Evolutionary conservation across 2,888 invertebrate genomes (phyloP).

Genomic region (Osmoderma eremita): DNA sequence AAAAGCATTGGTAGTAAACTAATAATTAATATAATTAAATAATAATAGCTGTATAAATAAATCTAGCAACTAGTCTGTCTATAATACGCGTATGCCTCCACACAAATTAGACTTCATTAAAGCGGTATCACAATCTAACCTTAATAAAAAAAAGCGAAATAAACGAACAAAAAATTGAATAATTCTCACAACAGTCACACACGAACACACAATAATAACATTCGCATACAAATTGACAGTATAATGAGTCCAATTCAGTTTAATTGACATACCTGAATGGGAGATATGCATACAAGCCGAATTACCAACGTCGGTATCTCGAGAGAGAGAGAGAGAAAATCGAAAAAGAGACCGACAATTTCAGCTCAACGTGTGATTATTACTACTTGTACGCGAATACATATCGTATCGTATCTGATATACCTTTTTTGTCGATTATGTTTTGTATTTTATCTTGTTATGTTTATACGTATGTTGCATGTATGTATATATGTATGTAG

Average conservation of each 20-base stretch:
- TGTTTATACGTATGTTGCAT: slow-evolving; percentile 3
- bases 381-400: slow-evolving; percentile 1
- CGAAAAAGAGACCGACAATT: slow-evolving; percentile 23
- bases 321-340: slow-evolving; percentile 2
- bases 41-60: slow-evolving; percentile 4
- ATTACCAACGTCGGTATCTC: not conserved
- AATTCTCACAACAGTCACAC: slow-evolving; percentile 26
- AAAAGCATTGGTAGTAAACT: too few relatives aligned
- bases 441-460: slow-evolving; percentile 20
- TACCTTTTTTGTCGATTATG: slow-evolving; percentile 1
- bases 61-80: too few relatives aligned
- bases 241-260: slow-evolving; percentile 31
- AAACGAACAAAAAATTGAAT: slow-evolving; percentile 10
- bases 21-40: slow-evolving; percentile 15
- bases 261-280: slow-evolving; percentile 34
- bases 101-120: slow-evolving; percentile 9
- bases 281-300: slow-evolving; percentile 15
- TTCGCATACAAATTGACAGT: slow-evolving; percentile 37
- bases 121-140: not conserved
- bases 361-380: slow-evolving; percentile 25
- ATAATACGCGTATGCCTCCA: not conserved
- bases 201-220: slow-evolving; percentile 28
- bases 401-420: slow-evolving; percentile 12
- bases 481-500: not conserved
- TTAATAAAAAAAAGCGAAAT: slow-evolving; percentile 5